Evolutionary conservation across 1,140 invertebrate genomes (phyloP).

Genomic region (Battus philenor): DNA sequence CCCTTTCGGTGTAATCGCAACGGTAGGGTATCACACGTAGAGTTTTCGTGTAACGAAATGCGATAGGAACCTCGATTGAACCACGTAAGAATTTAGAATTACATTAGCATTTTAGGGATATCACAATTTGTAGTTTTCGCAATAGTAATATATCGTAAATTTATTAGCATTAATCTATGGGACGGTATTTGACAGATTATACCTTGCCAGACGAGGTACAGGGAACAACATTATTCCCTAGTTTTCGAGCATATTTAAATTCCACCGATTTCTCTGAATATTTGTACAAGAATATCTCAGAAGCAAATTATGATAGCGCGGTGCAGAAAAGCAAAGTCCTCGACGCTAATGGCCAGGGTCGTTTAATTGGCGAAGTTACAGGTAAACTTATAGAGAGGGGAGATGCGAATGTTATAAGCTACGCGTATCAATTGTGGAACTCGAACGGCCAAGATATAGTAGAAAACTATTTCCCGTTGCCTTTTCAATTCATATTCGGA

Average conservation of each 20-base stretch:
- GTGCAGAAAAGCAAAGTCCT: constrained; percentile 18
- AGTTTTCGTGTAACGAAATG: no score
- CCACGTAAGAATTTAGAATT: no score
- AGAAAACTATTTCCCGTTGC: constrained; percentile 22
- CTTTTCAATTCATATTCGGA: constrained; percentile 23
- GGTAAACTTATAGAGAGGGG: constrained; percentile 16
- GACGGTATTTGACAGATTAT: constrained; percentile 19
- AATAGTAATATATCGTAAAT: no score
- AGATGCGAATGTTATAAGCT: constrained; percentile 19
- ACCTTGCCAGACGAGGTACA: constrained; percentile 14
- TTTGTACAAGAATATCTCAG: constrained; percentile 15
- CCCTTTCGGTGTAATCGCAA: no score
- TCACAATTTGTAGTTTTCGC: no score
- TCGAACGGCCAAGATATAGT: constrained; percentile 17
- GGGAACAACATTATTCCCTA: constrained; percentile 21
- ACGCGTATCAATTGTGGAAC: constrained; percentile 27
- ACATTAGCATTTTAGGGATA: no score
- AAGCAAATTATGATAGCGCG: constrained; percentile 19
- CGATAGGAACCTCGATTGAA: no score
- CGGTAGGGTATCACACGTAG: no score
- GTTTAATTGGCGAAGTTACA: constrained; percentile 17
- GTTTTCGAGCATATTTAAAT: constrained; percentile 22
- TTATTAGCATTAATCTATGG: no score
- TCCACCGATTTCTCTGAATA: constrained; percentile 12
- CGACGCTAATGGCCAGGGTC: constrained; percentile 2